A percentile compares a stretch with the other conserved stretches of the same genome.
These are phyloP conservation scores for Nymphalis c-album DNA, from an alignment of 2,888 invertebrate species.

Conservation along the genomic window DNA sequence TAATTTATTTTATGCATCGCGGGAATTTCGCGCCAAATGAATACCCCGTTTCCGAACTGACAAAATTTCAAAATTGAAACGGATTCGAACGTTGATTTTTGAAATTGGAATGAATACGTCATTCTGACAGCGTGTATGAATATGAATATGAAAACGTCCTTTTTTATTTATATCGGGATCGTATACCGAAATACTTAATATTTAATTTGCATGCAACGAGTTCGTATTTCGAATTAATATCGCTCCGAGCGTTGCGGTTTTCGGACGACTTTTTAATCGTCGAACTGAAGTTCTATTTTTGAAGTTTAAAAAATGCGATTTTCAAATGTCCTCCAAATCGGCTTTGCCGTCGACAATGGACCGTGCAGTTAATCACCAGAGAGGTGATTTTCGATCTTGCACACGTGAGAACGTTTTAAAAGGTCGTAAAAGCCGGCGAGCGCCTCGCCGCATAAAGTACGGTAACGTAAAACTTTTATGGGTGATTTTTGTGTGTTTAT, in stretches of 20 bases:
- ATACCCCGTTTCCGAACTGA: slow-evolving; percentile 48
- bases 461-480: slow-evolving; percentile 55
- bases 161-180: slow-evolving; percentile 18
- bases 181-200: slow-evolving; percentile 26
- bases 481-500: slow-evolving; percentile 64
- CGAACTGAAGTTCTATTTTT: slow-evolving; percentile 18
- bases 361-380: slow-evolving; percentile 57
- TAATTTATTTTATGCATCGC: slow-evolving; percentile 69
- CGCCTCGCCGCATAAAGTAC: slow-evolving; percentile 48
- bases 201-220: slow-evolving; percentile 28
- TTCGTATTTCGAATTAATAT: slow-evolving; percentile 8
- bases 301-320: slow-evolving; percentile 22
- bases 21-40: slow-evolving; percentile 59
- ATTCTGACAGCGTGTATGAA: slow-evolving; percentile 51
- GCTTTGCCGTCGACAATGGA: slow-evolving; percentile 26
- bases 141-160: slow-evolving; percentile 36
- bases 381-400: slow-evolving; percentile 75
- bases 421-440: slow-evolving; percentile 55
- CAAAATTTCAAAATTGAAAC: slow-evolving; percentile 43
- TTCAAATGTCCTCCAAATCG: slow-evolving; percentile 24
- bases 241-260: slow-evolving; percentile 7
- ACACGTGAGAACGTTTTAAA: slow-evolving; percentile 50
- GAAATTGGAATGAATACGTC: slow-evolving; percentile 49
- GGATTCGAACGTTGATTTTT: slow-evolving; percentile 47
- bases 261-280: slow-evolving; percentile 16